Evolutionary conservation across 2,888 invertebrate species (phyloP), one percentile per base, ranked within the genome.

Genomic region (Papilio demoleus): DNA sequence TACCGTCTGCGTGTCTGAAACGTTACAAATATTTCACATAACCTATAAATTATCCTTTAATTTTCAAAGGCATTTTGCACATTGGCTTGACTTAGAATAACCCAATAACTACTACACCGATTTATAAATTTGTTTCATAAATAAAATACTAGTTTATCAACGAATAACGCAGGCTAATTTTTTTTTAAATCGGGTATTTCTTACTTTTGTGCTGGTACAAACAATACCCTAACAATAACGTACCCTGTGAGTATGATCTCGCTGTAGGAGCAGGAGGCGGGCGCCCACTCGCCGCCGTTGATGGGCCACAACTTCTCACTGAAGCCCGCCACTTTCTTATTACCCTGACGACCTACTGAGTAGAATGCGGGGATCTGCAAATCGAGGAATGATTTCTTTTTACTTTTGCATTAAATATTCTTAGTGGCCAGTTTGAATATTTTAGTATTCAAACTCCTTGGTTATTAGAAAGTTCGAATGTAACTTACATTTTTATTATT

Each of bases 221-320:
- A n/a, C n/a, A n/a, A n/a, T n/a, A n/a, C n/a, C n/a, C n/a, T n/a
- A n/a, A n/a, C n/a, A n/a, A n/a, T n/a, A n/a, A 17, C 50, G 36
- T 88, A 97, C 97, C 99, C 99, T n/a, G 99, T 99, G 78, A 99
- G 95, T 78, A 99, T 97, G 81, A 99, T 97, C 94, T 99, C 99
- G 83, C 98, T 97, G 92, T 99, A 99, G 87, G 98, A 98, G 90
- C 98, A 98, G 70, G 98, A 97, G 79, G 97, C 96, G 67, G 98
- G 96, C 75, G 98, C 97, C 97, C 98, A 99, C 86, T 97, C 97
- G 65, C 99, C 99, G 47, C 99, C 99, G 78, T 96, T 96, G 77
- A 99, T 95, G 68, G 99, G 99, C 99, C 99, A 99, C 84, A 97
- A 96, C 93, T 95, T 96, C 87, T 97, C 97, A 77, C 97, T 97